Evolutionary conservation across 2,113 vertebrate species (phyloP), one percentile per base, ranked within the genome.

Genomic region (Larimichthys crocea): DNA sequence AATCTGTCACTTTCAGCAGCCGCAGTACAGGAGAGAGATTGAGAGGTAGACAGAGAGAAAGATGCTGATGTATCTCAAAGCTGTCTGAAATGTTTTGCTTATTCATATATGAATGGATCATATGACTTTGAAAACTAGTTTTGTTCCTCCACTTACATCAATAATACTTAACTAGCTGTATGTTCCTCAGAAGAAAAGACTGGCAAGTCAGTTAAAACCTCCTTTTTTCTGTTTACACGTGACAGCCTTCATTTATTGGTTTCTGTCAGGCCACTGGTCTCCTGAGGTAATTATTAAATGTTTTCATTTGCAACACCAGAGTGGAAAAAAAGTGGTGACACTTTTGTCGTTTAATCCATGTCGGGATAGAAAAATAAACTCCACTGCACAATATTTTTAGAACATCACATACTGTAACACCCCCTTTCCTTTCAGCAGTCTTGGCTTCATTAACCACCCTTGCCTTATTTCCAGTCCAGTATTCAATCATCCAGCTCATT

Each of bases 401-500:
- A 84, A 56, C 31, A 50, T 78, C 77, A 19, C 55, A 65, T 50
- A n/a, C n/a, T n/a, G n/a, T n/a, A 50, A 50, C 11, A 7, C 24
- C 48, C 20, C 40, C 53, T 24, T 48, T 42, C 16, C 67, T 50
- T 61, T 55, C 50, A 49, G 31, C 80, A 74, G 24, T 78, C 52
- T 77, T 62, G 55, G 64, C 71, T 88, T 91, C 75, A 84, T 91
- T 85, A 84, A 72, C 76, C 72, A 56, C 61, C 68, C 64, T 74
- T 78, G 80, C 67, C 84, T 85, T 67, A 74, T 89, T 86, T 80
- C 79, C 75, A 83, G 49, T 61, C 59, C 26, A 76, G 83, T 77
- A 76, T 75, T 94, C 84, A 89, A 86, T 92, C 88, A 87, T 87
- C 57, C 66, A 44, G 74, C 73, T 87, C 81, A 86, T 90, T 92